These are phyloP conservation scores for Fringilla coelebs DNA, from an alignment of 2,797 vertebrate genomes.

Conservation along the genomic window DNA sequence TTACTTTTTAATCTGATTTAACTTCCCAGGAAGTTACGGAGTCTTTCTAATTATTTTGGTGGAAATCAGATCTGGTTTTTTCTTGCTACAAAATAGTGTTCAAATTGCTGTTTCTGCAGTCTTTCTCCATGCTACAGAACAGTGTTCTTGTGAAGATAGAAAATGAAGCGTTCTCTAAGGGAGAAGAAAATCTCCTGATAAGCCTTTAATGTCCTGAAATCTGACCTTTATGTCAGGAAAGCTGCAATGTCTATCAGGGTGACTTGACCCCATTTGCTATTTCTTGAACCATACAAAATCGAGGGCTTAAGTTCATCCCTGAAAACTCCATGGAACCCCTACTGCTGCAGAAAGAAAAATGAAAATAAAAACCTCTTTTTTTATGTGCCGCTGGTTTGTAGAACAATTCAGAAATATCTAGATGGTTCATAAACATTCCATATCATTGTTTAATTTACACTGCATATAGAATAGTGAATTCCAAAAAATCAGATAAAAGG, in stretches of 20 bases:
- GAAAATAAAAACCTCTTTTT: not conserved
- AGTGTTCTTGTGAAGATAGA: not conserved
- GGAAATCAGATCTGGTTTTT: not conserved
- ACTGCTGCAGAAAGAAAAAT: not conserved
- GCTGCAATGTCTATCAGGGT: not conserved
- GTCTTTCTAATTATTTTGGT: not conserved
- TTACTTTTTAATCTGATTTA: not conserved
- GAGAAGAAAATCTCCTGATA: not conserved
- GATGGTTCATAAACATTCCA: not conserved
- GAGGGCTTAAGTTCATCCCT: not conserved
- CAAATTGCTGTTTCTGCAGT: not conserved
- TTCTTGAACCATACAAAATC: not conserved
- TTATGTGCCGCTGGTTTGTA: not conserved
- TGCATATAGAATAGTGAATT: not conserved
- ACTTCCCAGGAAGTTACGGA: not conserved
- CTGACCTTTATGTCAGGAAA: not conserved
- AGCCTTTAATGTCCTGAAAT: not conserved
- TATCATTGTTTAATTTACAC: not conserved
- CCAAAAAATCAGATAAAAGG: not conserved
- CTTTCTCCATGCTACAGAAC: not conserved
- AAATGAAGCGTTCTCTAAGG: not conserved
- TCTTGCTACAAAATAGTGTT: not conserved
- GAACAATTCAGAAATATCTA: not conserved
- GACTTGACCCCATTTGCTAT: not conserved
- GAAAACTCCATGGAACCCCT: not conserved